These are phyloP conservation scores for Leptobrachium leishanense DNA, from an alignment of 2,113 vertebrate species.

Conservation along the genomic window DNA sequence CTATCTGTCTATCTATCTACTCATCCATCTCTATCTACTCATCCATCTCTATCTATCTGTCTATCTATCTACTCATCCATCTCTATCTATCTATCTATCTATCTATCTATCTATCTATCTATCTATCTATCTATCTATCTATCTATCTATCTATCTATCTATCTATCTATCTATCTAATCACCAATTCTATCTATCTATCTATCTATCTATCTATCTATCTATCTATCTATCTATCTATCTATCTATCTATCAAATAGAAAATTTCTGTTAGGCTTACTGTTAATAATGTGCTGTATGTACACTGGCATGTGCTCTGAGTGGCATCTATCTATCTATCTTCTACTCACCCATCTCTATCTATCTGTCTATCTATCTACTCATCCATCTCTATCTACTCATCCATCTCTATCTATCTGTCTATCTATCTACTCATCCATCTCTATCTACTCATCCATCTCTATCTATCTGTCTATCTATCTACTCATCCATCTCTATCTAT, in stretches of 20 bases:
- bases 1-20: background rate
- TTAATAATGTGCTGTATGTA: too few relatives aligned
- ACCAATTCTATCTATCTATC: background rate
- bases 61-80: background rate
- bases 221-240: slow-evolving; percentile 6
- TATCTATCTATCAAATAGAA: background rate
- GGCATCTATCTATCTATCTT: too few relatives aligned
- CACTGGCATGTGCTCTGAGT: too few relatives aligned
- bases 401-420: too few relatives aligned
- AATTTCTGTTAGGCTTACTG: too few relatives aligned
- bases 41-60: background rate
- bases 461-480: too few relatives aligned
- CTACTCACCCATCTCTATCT: too few relatives aligned
- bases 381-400: too few relatives aligned
- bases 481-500: too few relatives aligned
- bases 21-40: slow-evolving; percentile 3
- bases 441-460: too few relatives aligned
- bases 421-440: too few relatives aligned
- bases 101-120: background rate
- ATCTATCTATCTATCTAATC: background rate
- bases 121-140: background rate
- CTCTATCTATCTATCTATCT: background rate
- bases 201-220: background rate
- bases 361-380: too few relatives aligned
- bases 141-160: background rate